These are phyloP conservation scores for Eretmochelys imbricata DNA, from an alignment of 2,113 vertebrate genomes.

Conservation along the genomic window DNA sequence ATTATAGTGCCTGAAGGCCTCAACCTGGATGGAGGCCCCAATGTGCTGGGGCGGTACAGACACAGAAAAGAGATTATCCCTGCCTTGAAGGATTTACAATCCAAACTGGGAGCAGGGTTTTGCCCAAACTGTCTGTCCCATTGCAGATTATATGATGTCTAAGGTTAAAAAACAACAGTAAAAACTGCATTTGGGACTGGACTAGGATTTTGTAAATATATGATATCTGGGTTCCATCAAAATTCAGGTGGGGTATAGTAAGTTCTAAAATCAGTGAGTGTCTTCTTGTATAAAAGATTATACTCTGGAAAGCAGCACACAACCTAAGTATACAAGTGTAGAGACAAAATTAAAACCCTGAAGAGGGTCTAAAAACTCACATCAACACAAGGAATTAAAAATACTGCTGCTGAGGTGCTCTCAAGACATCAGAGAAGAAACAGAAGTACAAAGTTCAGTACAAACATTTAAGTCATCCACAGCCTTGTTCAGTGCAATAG, in stretches of 20 bases:
- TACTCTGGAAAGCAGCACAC: fast-evolving
- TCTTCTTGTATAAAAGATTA: neutral
- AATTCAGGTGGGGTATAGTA: neutral
- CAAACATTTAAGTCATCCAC: neutral
- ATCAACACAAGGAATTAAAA: neutral
- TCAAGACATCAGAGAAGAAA: neutral
- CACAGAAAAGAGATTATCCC: neutral
- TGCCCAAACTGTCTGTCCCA: neutral
- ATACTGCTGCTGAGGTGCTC: neutral
- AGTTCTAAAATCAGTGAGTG: neutral
- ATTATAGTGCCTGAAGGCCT: neutral
- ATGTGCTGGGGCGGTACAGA: neutral
- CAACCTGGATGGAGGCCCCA: neutral
- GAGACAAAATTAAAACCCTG: neutral
- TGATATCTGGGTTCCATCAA: neutral
- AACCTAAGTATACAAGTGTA: neutral
- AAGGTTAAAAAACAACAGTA: neutral
- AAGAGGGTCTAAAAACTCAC: neutral
- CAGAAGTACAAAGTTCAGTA: neutral
- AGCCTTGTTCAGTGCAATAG: neutral
- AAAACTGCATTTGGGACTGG: neutral
- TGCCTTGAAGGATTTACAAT: neutral
- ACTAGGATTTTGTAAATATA: neutral
- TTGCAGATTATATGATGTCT: neutral
- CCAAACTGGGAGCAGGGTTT: neutral